phyloP scores from a whole-genome alignment of 2,888 invertebrate species.

The Acutogordius australiensis region DNA sequence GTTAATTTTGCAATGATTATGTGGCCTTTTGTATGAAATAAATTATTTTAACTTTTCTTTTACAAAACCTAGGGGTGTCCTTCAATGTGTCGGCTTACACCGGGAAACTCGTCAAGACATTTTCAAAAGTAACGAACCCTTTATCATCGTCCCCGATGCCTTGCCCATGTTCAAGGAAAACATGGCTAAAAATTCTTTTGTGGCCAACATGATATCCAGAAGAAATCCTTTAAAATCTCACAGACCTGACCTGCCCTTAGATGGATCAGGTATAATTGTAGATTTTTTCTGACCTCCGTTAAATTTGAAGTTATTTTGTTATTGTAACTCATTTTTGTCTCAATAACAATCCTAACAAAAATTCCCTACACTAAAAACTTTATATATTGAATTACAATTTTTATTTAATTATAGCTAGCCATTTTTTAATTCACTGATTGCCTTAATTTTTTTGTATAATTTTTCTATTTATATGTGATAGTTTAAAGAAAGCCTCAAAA shows the following conservation, averaged over 20 bases:
- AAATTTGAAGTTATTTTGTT: neutral
- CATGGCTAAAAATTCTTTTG: constrained; percentile 18
- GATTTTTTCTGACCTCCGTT: neutral
- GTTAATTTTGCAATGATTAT: too few species aligned
- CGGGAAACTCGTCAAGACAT: constrained; percentile 22
- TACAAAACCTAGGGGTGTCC: constrained; percentile 40
- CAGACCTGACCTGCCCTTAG: constrained; percentile 30
- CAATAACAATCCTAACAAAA: neutral
- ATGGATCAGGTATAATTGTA: constrained; percentile 25
- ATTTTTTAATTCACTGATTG: too few species aligned
- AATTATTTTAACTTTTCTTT: constrained; percentile 3
- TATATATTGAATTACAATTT: too few species aligned
- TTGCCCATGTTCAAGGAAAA: constrained; percentile 11
- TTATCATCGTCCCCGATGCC: neutral
- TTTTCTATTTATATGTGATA: too few species aligned
- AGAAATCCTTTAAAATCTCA: constrained; percentile 31
- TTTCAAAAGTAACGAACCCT: neutral
- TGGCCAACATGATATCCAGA: constrained; percentile 24
- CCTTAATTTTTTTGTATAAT: too few species aligned
- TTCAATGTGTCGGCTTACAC: constrained; percentile 41
- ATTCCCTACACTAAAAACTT: too few species aligned
- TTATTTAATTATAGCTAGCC: too few species aligned
- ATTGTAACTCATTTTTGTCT: neutral
- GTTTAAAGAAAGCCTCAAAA: too few species aligned
- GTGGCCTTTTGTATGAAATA: too few species aligned